These are phyloP conservation scores for Danionella cerebrum DNA, from an alignment of 2,113 vertebrate species.

Conservation along the genomic window DNA sequence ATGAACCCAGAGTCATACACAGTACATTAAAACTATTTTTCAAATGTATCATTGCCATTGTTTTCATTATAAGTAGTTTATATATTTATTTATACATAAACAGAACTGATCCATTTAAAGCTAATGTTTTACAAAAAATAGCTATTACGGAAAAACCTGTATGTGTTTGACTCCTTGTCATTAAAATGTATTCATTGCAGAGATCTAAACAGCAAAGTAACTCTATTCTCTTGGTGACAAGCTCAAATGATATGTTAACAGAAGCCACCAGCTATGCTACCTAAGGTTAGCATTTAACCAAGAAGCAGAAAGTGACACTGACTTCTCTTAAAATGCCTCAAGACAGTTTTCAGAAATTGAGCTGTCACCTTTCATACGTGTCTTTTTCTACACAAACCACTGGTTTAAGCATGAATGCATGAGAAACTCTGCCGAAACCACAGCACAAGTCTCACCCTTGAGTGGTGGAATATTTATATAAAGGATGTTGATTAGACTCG, in stretches of 20 bases:
- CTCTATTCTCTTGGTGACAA: slow-evolving; percentile 23
- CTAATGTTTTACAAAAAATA: no score
- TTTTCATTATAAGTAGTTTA: no score
- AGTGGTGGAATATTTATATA: background rate
- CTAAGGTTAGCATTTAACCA: slow-evolving; percentile 40
- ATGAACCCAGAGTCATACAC: no score
- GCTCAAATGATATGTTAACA: slow-evolving; percentile 39
- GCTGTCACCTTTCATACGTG: slow-evolving; percentile 31
- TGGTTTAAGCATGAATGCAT: slow-evolving; percentile 29
- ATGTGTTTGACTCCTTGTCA: background rate
- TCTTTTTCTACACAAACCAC: slow-evolving; percentile 16
- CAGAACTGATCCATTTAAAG: no score
- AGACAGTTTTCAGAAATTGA: slow-evolving; percentile 30
- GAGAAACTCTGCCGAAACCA: slow-evolving; percentile 4
- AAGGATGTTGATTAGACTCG: background rate
- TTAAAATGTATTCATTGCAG: slow-evolving; percentile 10
- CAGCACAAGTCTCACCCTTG: slow-evolving; percentile 1
- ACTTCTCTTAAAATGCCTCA: slow-evolving; percentile 21
- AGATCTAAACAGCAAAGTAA: slow-evolving; percentile 17
- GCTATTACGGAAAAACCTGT: background rate
- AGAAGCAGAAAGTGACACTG: slow-evolving; percentile 30
- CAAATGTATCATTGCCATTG: no score
- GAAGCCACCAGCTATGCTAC: slow-evolving; percentile 39
- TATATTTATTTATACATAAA: no score
- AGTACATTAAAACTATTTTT: no score